Evolutionary conservation across 2,888 invertebrate genomes (phyloP), one percentile per base, ranked within the genome.

Genomic region (Habrosyne pyritoides): DNA sequence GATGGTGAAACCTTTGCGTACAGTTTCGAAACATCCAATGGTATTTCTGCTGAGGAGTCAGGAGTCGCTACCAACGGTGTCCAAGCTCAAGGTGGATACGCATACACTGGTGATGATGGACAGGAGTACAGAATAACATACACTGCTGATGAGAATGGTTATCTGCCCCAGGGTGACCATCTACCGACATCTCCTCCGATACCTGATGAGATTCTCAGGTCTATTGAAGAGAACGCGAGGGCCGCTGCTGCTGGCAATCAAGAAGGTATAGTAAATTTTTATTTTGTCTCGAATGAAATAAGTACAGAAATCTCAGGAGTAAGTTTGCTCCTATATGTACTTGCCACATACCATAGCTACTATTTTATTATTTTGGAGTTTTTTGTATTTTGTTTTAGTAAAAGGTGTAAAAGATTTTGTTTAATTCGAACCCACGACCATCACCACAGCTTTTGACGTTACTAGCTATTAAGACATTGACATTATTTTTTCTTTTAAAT

Each of bases 101-200:
- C 91, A 4, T 92, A 91, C 61, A 89, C 86, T 53, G 89, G 87
- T 62, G 92, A 92, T 63, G 91, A 92, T 57, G 92, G 92, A 5
- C 86, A 90, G 66, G 59, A 71, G 30, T 90, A 87, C 71, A 81
- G 83, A 30, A 75, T 92, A 46, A 84, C 84, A 8, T 92, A 92
- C 53, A 92, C 91, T 0, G 92, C 92, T 68, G 91, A 92, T 58
- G 90, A 91, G 68, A 91, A 91, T 42, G 92, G 92, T 0, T 92
- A 83, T 61, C 77, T 73, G 61, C 91, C 92, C 1, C 83, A 83
- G 57, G 92, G 92, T 47, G 86, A 85, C 4, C 91, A 92, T 64
- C 66, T 92, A 60, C 92, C 92, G 0, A 91, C 92, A 26, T 85
- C 92, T 56, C 92, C 78, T 42, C 92, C 92, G 0, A 90, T 92